A percentile compares a stretch with the other conserved stretches of the same genome.
Conservation (phyloP, 1,140 invertebrate genomes). For the Lepidurus couesii region DNA sequence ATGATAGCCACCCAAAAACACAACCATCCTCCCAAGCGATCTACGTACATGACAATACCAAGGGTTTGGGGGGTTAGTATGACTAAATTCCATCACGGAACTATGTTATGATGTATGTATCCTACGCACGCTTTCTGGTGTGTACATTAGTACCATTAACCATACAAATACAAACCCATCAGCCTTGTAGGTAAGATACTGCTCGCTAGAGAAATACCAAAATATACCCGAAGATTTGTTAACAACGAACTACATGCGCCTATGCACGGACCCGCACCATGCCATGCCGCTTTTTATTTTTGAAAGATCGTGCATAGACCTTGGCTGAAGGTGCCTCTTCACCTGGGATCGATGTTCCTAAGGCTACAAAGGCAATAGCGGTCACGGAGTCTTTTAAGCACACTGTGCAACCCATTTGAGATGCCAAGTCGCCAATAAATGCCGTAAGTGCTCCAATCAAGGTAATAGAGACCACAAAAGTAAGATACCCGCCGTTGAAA, state of each 20-base stretch:
- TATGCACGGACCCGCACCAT: neutral
- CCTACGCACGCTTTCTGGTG: too few relatives aligned
- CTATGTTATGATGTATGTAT: too few relatives aligned
- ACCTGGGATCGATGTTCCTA: slow-evolving; percentile 57
- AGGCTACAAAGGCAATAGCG: slow-evolving; percentile 58
- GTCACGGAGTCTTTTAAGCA: slow-evolving; percentile 57
- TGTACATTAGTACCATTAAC: too few relatives aligned
- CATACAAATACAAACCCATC: too few relatives aligned
- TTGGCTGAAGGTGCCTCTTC: slow-evolving; percentile 31
- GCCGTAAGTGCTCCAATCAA: slow-evolving; percentile 57
- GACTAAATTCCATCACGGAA: too few relatives aligned
- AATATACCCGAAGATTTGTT: neutral
- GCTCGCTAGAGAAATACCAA: neutral
- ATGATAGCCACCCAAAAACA: slow-evolving; percentile 55
- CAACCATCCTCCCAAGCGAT: slow-evolving; percentile 52
- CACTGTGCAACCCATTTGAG: slow-evolving; percentile 57
- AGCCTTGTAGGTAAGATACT: too few relatives aligned
- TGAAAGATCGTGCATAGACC: neutral
- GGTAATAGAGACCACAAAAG: slow-evolving; percentile 53
- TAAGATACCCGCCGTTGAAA: slow-evolving; percentile 50
- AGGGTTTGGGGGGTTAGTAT: slow-evolving; percentile 5
- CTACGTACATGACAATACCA: slow-evolving; percentile 35
- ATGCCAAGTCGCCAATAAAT: slow-evolving; percentile 57
- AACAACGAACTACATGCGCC: neutral
- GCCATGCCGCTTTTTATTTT: neutral